Evolutionary conservation across 2,888 invertebrate genomes (phyloP).

Genomic region (Drosophila flavopinicola): DNA sequence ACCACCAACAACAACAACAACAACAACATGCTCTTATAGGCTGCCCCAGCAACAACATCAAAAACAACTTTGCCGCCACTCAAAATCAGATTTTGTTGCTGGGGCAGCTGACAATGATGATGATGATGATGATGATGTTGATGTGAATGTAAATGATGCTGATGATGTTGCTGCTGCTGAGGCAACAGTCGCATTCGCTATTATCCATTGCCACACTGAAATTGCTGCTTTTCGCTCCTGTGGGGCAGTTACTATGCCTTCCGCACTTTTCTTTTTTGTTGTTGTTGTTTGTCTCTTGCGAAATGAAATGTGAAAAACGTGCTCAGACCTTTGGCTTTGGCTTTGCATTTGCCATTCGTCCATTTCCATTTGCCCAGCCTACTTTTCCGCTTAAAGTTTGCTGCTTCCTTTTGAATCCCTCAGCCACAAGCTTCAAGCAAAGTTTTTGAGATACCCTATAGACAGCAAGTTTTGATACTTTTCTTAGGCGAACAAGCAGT

Average conservation of each 20-base stretch:
- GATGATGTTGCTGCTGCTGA: not conserved
- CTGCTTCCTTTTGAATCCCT: not conserved
- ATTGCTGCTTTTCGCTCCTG: constrained; percentile 19
- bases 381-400: not conserved
- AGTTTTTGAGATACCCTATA: constrained; percentile 1
- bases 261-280: not conserved
- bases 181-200: constrained; percentile 49
- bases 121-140: constrained; percentile 1
- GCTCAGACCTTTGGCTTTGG: constrained; percentile 46
- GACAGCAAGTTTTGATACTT: no score
- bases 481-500: no score
- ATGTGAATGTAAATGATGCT: constrained; percentile 3
- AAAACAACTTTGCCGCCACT: constrained; percentile 45
- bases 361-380: constrained; percentile 4
- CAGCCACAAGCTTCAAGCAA: constrained; percentile 29
- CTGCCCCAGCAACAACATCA: constrained; percentile 9
- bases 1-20: constrained; percentile 24
- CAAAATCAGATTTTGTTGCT: constrained; percentile 55
- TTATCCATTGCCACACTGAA: constrained; percentile 32
- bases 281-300: constrained; percentile 6
- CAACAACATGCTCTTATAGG: constrained; percentile 5
- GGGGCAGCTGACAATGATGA: constrained; percentile 10
- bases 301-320: constrained; percentile 74
- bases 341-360: constrained; percentile 34
- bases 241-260: constrained; percentile 19